Evolutionary conservation across 2,113 vertebrate species (phyloP), one percentile per base, ranked within the genome.

Genomic region (Scytalopus superciliaris): DNA sequence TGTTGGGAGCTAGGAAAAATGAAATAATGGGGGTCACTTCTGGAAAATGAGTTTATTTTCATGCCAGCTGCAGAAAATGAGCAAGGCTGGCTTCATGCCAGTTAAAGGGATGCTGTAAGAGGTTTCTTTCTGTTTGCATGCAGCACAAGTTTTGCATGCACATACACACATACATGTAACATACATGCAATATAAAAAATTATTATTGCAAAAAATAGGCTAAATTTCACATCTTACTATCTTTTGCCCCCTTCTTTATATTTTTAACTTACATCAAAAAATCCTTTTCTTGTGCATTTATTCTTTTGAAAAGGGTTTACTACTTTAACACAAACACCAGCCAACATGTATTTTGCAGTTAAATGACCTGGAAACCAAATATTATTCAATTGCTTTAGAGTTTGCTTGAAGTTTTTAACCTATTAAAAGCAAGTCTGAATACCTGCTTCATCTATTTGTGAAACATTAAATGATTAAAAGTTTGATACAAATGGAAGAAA

Each of bases 21-120:
- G 95, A 98, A 98, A 97, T 97, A 98, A 98, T 96, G 97, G 96
- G 97, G 97, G 96, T 98, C 98, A 98, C 97, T 98, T 98, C 93
- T 97, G 97, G 96, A 97, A 97, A 97, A 98, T 97, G 97, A 97
- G 97, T 98, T 98, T 97, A 97, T 96, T 95, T 97, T 98, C 94
- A 97, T 97, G 97, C 97, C 97, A 98, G 97, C 97, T 98, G 97
- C 97, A 98, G 97, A 97, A 97, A 98, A 98, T 97, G 96, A 96
- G 62, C 93, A 97, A 87, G 95, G 86, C 72, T 98, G 98, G 97
- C 97, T 95, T 81, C 39, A 31, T 96, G 97, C 98, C 97, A 97
- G 87, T 96, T 94, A 94, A 89, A 95, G 70, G 87, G 96, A 93
- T 57, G n/a, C 83, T 96, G 55, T 87, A 89, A 96, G 76, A 81